phyloP scores from a whole-genome alignment of 2,888 invertebrate genomes.

The Unio delphinus region DNA sequence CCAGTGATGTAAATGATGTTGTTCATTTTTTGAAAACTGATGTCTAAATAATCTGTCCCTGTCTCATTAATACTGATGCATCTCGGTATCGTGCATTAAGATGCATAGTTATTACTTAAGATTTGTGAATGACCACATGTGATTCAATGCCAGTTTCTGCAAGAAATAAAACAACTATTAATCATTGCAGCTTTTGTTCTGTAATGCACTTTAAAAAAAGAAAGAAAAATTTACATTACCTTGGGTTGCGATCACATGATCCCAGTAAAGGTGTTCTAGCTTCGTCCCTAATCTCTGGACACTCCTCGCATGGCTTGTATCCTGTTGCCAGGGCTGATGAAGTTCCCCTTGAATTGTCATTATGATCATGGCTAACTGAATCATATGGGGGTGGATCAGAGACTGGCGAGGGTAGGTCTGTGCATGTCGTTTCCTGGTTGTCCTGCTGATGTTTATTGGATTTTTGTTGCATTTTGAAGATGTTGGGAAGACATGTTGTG shows the following conservation, averaged over 20 bases:
- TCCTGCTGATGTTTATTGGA: constrained; percentile 48
- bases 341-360: constrained; percentile 29
- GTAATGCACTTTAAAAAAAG: too few species aligned
- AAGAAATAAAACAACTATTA: too few species aligned
- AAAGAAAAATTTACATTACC: constrained; percentile 8
- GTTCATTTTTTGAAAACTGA: too few species aligned
- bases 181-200: too few species aligned
- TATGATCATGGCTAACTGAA: constrained; percentile 31
- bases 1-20: too few species aligned
- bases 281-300: constrained; percentile 46
- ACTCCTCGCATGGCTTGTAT: constrained; percentile 40
- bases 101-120: too few species aligned
- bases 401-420: constrained; percentile 53
- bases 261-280: constrained; percentile 45
- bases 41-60: too few species aligned
- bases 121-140: too few species aligned
- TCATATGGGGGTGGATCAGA: constrained; percentile 55
- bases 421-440: constrained; percentile 43
- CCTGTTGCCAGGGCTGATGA: constrained; percentile 9
- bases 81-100: too few species aligned
- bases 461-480: constrained; percentile 59
- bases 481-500: constrained; percentile 63
- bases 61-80: too few species aligned
- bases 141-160: too few species aligned
- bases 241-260: constrained; percentile 26